Evolutionary conservation across 2,113 vertebrate genomes (phyloP).

Genomic region (Protobothrops flavoviridis): DNA sequence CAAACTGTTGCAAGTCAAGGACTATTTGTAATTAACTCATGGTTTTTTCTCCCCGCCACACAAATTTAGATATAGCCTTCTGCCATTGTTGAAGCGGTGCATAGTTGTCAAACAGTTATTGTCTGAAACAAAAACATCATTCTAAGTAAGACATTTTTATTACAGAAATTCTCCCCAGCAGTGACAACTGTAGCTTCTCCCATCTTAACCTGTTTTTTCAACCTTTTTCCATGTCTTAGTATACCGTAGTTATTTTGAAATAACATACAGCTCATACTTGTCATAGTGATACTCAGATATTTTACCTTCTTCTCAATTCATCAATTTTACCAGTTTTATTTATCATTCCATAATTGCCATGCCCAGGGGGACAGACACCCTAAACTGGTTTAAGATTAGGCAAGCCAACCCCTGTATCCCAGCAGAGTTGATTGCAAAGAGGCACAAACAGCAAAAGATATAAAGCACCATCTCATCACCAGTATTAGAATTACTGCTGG

Average conservation of each 20-base stretch:
- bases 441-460: not conserved
- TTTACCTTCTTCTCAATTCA: not conserved
- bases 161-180: not conserved
- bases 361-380: not conserved
- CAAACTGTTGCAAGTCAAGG: not conserved
- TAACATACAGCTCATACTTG: not conserved
- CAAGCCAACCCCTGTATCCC: not conserved
- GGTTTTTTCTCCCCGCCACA: not conserved
- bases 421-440: not conserved
- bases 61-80: not conserved
- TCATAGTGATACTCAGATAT: not conserved
- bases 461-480: not conserved
- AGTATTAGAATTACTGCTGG: not conserved
- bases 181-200: not conserved
- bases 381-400: not conserved
- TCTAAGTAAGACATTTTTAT: not conserved
- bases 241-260: not conserved
- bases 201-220: not conserved
- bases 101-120: not conserved
- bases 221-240: not conserved
- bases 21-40: not conserved
- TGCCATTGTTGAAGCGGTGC: not conserved
- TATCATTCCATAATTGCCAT: not conserved
- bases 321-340: not conserved
- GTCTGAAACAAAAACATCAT: not conserved